These are phyloP conservation scores for Prinia subflava DNA, from an alignment of 2,113 vertebrate species.

Conservation along the genomic window DNA sequence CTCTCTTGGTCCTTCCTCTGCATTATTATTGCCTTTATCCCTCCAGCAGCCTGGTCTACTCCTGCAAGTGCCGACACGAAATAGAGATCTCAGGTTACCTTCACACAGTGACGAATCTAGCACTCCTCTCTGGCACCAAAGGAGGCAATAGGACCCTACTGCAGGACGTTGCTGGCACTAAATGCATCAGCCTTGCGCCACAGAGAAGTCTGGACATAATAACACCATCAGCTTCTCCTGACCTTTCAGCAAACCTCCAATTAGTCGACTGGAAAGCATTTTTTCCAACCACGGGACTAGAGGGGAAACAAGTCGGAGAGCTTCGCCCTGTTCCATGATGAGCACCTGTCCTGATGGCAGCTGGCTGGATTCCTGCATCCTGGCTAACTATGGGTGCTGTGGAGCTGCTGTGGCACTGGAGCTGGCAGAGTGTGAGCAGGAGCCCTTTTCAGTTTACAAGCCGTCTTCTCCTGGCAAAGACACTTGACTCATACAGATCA, in stretches of 20 bases:
- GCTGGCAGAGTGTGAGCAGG: not conserved
- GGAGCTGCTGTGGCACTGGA: not conserved
- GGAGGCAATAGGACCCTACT: not conserved
- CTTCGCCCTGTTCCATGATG: not conserved
- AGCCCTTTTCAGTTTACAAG: not conserved
- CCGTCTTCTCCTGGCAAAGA: not conserved
- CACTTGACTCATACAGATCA: not conserved
- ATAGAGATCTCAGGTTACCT: not conserved
- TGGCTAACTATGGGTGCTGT: not conserved
- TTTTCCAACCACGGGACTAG: slow-evolving; percentile 2
- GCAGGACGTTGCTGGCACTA: not conserved
- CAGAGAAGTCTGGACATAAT: not conserved
- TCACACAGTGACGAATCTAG: not conserved
- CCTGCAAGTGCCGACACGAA: not conserved
- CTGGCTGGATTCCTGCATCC: not conserved
- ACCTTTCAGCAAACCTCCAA: slow-evolving; percentile 9
- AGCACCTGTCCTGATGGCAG: not conserved
- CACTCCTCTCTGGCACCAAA: not conserved
- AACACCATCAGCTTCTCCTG: not conserved
- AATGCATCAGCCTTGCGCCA: not conserved
- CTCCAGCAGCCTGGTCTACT: not conserved
- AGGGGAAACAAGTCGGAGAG: not conserved
- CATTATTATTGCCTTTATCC: not conserved
- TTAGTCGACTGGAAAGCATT: slow-evolving; percentile 23
- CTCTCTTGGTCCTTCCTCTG: not conserved